Base-by-base conservation (phyloP, 2,113 vertebrate genomes). In the Aspidoscelis tigris region DNA sequence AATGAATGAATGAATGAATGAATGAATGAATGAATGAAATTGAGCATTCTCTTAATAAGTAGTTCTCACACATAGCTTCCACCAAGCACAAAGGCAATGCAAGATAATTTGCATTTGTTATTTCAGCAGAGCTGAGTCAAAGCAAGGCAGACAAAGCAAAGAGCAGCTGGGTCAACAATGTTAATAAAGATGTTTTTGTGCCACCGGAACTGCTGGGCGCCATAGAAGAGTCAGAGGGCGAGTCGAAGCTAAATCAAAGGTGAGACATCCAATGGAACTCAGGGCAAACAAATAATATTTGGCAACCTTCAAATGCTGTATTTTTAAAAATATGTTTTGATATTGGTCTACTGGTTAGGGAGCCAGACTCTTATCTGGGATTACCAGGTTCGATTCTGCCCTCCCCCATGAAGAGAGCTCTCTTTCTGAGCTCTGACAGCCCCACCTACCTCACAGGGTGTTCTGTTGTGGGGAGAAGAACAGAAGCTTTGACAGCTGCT, bases 91-190 rank as follows among this genome's bases (percentile, higher is more conserved):
- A 82, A 81, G 55, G 26, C 20, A 44, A 79, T 39, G 9, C 7
- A 58, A 88, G 16, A 79, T 50, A 88, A 93, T 89, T 50, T 41
- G 83, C 93, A 55, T 83, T 72, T 33, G 58, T 18, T 93, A 43
- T 94, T 97, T 87, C 95, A 99, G 98, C 93, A 89, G 97, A 98
- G 89, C 82, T 96, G 86, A 96, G 86, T 85, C 95, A 96, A 68
- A 95, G 93, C 10, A 89, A 89, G 90, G 87, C 73, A 2, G 95
- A 94, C 74, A 96, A 86, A 75, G 83, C 92, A 84, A 94, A 94
- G 92, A 93, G 88, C 87, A 97, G 94, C 90, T 97, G 96, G 95
- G 94, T 97, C 87, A 96, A 94, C 94, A 97, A 93, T 82, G 92
- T 96, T 79, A 96, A 96, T 88, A 96, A 95, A 89, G 97, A 97